Base-by-base conservation (phyloP, 2,888 invertebrate species). In the Orchestes rusci region DNA sequence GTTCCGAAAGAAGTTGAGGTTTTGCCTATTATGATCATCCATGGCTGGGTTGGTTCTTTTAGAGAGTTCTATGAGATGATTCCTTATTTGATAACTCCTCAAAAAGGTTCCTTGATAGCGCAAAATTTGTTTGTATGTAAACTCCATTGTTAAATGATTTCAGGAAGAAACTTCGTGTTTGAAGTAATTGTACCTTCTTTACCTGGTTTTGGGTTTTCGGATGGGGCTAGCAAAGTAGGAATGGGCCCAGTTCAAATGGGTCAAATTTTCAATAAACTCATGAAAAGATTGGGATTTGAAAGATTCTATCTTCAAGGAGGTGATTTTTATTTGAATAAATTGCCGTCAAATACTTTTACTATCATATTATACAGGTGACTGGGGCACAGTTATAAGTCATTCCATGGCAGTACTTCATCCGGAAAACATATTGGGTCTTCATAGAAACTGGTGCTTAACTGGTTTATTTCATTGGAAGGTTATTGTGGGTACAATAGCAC, bases 21-120 rank as follows among this genome's bases (percentile, higher is more conserved):
- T 1, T 54, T 82, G 1, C 85, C 88, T 0, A 57, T 89, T 1
- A 65, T 88, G 2, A 55, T 93, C 33, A 67, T 85, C 13, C 92
- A 94, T 62, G 93, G 93, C 28, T 93, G 93, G 93, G 91, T 92
- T 0, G 89, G 91, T 0, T 87, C 86, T 0, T 74, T 90, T 2
- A 71, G 81, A 10, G 92, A 93, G 68, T 91, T 90, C 66, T 82
- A 84, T 59, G 79, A 80, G 40, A 66, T 86, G 0, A 80, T 87
- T 38, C 85, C 86, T 0, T 60, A 76, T 34, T 68, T 88, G 23
- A 23, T 23, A 5, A 23, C 23, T 23, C 23, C 23, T 71, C 0
- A 67, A 70, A 34, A 58, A 67, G n/a, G n/a, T n/a, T n/a, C n/a
- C n/a, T n/a, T n/a, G n/a, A n/a, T n/a, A n/a, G n/a, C n/a, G n/a